Evolutionary conservation across 2,797 vertebrate species (phyloP).

Genomic region (Chloroceryle inda): DNA sequence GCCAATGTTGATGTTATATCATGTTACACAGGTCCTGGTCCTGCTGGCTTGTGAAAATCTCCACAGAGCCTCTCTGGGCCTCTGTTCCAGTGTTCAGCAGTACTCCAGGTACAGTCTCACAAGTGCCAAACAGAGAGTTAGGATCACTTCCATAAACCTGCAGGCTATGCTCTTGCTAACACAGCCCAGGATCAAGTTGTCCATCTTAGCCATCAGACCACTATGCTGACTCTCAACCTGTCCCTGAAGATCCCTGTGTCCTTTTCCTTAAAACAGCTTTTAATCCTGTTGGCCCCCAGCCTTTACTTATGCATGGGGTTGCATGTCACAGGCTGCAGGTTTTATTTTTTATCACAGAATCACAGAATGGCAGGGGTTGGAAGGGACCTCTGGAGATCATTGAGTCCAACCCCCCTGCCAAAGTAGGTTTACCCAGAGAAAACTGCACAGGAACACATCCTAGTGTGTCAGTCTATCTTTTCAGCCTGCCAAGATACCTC

Average conservation of each 20-base stretch:
- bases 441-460: no score
- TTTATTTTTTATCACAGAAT: not conserved
- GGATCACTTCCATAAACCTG: not conserved
- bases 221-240: not conserved
- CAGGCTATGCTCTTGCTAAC: not conserved
- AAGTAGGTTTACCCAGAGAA: no score
- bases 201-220: not conserved
- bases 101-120: no score
- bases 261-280: not conserved
- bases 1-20: not conserved
- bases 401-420: no score
- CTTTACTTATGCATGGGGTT: not conserved
- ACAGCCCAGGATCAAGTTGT: not conserved
- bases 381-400: no score
- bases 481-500: not conserved
- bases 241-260: not conserved
- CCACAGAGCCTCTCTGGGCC: not conserved
- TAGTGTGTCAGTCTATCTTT: not conserved
- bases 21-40: not conserved
- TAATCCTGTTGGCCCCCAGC: no score
- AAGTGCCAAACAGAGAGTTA: not conserved
- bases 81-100: not conserved
- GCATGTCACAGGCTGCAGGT: not conserved
- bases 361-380: no score
- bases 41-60: not conserved